Evolutionary conservation across 2,888 invertebrate species (phyloP).

Genomic region (Leucophenga montana): DNA sequence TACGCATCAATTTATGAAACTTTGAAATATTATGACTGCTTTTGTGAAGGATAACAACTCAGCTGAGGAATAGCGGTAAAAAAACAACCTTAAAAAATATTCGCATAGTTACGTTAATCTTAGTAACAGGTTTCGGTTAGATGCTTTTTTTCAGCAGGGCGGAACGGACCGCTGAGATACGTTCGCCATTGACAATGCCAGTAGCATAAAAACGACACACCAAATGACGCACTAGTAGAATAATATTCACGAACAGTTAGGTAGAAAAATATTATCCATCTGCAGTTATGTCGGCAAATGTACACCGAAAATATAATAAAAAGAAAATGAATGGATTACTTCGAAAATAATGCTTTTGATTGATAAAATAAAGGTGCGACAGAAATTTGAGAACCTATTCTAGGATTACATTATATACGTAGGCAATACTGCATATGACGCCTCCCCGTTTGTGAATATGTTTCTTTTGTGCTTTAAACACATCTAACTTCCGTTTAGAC

Average conservation of each 20-base stretch:
- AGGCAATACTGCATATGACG: no score
- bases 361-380: background rate
- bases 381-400: no score
- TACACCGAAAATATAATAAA: no score
- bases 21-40: conserved; percentile 68
- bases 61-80: background rate
- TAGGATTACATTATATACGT: no score
- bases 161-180: background rate
- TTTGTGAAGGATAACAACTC: conserved; percentile 43
- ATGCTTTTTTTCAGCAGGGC: background rate
- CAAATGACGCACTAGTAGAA: conserved; percentile 23
- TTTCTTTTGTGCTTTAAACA: background rate
- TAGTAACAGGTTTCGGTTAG: conserved; percentile 54
- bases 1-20: conserved; percentile 67
- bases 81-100: background rate
- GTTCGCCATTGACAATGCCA: conserved; percentile 34
- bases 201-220: conserved; percentile 28
- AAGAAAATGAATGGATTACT: background rate
- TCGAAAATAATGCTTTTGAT: background rate
- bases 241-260: conserved; percentile 39
- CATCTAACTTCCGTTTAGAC: conserved; percentile 13
- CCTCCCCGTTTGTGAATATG: no score
- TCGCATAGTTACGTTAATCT: conserved; percentile 50
- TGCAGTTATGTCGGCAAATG: no score
- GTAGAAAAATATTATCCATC: conserved; percentile 52